Conservation (phyloP, 2,888 invertebrate species). For the Acleris sparsana region DNA sequence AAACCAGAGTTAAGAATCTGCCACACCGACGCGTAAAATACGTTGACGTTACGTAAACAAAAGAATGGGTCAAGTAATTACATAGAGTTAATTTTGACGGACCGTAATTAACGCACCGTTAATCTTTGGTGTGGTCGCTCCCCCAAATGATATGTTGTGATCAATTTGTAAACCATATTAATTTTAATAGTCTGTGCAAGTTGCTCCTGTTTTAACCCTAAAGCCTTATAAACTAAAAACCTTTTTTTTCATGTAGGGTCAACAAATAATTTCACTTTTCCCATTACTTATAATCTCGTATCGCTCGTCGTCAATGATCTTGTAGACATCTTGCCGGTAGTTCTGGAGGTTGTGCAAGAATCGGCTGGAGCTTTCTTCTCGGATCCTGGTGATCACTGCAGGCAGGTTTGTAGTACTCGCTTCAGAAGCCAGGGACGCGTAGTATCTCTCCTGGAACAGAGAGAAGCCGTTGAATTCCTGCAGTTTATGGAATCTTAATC, state of each 20-base stretch:
- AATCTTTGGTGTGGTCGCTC: too few relatives aligned
- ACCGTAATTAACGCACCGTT: too few relatives aligned
- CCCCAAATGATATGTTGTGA: too few relatives aligned
- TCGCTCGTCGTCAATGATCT: constrained; percentile 86
- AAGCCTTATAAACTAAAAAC: neutral
- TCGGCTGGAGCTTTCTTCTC: constrained; percentile 85
- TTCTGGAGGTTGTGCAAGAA: constrained; percentile 86
- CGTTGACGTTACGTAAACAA: too few relatives aligned
- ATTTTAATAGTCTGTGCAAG: too few relatives aligned
- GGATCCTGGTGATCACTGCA: constrained; percentile 86
- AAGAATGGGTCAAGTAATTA: too few relatives aligned
- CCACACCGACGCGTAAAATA: too few relatives aligned
- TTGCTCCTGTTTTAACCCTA: too few relatives aligned
- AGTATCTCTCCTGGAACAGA: constrained; percentile 85
- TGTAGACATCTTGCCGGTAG: constrained; percentile 86
- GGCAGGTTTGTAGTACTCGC: constrained; percentile 85
- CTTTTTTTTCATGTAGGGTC: constrained; percentile 48
- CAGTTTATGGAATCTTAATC: too few relatives aligned
- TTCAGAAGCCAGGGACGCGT: constrained; percentile 86
- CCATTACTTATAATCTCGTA: constrained; percentile 80
- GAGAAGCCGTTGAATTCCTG: neutral
- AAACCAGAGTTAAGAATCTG: too few relatives aligned
- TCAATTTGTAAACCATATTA: too few relatives aligned
- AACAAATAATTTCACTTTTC: constrained; percentile 72
- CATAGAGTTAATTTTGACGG: too few relatives aligned